Evolutionary conservation across 2,797 vertebrate species (phyloP), one percentile per base, ranked within the genome.

Genomic region (Leptodactylus fallax): DNA sequence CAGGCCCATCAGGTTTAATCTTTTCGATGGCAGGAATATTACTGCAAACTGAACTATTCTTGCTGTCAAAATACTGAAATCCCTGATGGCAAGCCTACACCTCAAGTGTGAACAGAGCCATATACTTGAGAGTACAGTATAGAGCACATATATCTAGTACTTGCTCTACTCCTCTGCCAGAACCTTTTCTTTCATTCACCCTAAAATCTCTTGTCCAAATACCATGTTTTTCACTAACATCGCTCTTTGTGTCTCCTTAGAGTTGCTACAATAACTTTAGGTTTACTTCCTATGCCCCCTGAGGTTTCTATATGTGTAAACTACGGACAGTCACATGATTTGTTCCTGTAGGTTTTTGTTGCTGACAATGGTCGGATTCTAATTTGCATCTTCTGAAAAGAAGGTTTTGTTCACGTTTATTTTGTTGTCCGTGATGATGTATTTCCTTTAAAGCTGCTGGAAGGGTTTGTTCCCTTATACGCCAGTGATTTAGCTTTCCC

Each of bases 341-440:
- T 36, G 16, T 58, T 79, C 53, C 55, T 79, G 71, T 21, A 27
- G 77, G 14, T 25, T 79, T 27, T 56, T 19, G 17, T 79, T 25
- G 21, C 9, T 77, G 72, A n/a, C 74, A 77, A 77, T 51, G 47
- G 49, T 14, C 10, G 7, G 21, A 53, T 23, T 79, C 51, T 58
- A 25, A 56, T 60, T 58, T 36, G 78, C 78, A 79, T 56, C 55
- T 36, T 36, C 78, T 79, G 25, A 60, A 79, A 79, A 56, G 49
- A 56, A 78, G 17, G 78, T 58, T 56, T 58, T 58, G 77, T 79
- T 79, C 78, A 19, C 78, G 60, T 58, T 79, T 79, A 74, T 74
- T 79, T 58, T 36, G 14, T 79, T 79, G 78, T 79, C 55, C 1
- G 21, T 12, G 11, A 79, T 53, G 49, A 79, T 27, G 77, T 56